Percentiles rank a stretch among this genome's conserved stretches.
Conservation (phyloP, 2,888 invertebrate species). For the Spicauda simplicius region DNA sequence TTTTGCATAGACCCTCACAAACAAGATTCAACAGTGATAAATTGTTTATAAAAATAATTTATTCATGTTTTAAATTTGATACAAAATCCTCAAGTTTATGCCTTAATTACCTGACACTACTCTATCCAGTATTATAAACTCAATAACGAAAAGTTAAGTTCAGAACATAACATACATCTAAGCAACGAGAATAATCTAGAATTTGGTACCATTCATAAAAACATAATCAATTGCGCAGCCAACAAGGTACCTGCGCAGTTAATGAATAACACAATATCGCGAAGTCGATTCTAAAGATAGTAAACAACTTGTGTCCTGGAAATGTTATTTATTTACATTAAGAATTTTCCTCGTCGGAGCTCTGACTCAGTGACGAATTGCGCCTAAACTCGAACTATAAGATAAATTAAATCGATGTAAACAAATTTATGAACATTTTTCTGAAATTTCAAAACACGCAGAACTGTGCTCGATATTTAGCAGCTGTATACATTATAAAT, state of each 20-base stretch:
- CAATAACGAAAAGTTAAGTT: too few species aligned
- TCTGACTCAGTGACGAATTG: constrained; percentile 19
- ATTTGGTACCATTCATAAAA: neutral
- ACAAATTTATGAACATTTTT: neutral
- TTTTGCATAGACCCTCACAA: too few species aligned
- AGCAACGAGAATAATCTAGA: too few species aligned
- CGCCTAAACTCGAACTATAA: neutral
- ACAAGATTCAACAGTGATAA: too few species aligned
- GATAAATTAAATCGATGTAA: constrained; percentile 11
- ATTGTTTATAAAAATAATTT: too few species aligned
- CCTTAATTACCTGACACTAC: too few species aligned
- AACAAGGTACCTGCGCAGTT: neutral
- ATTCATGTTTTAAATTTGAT: too few species aligned
- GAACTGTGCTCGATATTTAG: too few species aligned
- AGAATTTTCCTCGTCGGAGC: constrained; percentile 16
- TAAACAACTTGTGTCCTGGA: constrained; percentile 21
- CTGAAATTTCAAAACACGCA: neutral
- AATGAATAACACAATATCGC: constrained; percentile 7
- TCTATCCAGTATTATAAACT: too few species aligned
- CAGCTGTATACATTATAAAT: too few species aligned
- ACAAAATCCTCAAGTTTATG: too few species aligned
- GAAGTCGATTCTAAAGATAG: constrained; percentile 12
- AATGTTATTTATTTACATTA: constrained; percentile 14
- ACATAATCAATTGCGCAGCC: neutral
- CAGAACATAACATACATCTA: too few species aligned